Evolutionary conservation across 2,113 vertebrate species (phyloP).

Genomic region (Paramisgurnus dabryanus): DNA sequence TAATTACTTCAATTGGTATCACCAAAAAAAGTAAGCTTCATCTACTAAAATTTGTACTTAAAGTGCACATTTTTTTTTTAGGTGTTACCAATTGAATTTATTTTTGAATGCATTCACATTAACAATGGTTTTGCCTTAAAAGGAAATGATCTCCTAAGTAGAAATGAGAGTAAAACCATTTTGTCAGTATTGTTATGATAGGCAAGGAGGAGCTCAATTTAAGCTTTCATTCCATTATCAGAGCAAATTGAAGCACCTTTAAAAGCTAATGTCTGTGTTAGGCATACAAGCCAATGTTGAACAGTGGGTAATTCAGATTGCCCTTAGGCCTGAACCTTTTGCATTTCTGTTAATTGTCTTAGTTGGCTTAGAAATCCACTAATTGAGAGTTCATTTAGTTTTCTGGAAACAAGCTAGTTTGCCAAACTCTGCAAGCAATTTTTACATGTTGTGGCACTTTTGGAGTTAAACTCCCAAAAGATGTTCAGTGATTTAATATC

Average conservation of each 20-base stretch:
- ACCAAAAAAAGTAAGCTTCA: no score
- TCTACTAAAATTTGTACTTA: no score
- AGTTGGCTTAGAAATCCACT: background rate
- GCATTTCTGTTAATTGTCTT: background rate
- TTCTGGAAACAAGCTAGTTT: background rate
- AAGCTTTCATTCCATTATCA: background rate
- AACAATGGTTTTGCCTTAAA: conserved; percentile 10
- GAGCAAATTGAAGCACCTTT: background rate
- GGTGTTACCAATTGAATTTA: no score
- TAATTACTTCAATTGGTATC: no score
- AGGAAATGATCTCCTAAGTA: background rate
- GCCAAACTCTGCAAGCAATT: background rate
- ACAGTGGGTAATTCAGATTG: background rate
- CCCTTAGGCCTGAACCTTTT: background rate
- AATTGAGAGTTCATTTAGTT: conserved; percentile 32
- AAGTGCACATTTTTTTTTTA: no score
- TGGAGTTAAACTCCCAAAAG: no score
- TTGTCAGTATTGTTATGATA: background rate
- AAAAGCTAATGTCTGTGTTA: background rate
- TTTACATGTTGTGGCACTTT: no score
- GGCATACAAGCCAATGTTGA: background rate
- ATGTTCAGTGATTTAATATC: no score
- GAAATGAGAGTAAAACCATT: background rate
- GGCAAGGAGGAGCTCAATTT: background rate
- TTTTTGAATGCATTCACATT: background rate